phyloP scores from a whole-genome alignment of 2,797 vertebrate genomes.

The Coranthus polyacanthus region DNA sequence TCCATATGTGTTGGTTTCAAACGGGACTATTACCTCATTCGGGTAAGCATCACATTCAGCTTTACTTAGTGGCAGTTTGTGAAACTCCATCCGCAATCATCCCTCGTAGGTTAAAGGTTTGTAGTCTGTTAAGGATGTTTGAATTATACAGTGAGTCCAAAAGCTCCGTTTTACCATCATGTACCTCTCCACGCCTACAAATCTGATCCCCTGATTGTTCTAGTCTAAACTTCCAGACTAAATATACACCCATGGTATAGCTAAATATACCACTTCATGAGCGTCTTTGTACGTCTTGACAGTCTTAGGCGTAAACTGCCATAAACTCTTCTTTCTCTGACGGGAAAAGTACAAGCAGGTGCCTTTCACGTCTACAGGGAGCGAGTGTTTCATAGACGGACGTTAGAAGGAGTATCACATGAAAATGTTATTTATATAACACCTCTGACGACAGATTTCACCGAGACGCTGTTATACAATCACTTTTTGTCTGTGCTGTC shows the following conservation, averaged over 20 bases:
- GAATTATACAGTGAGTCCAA: too few relatives aligned
- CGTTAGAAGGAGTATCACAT: constrained; percentile 4
- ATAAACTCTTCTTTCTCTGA: not conserved
- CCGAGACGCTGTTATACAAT: constrained; percentile 8
- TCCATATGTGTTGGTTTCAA: constrained; percentile 99
- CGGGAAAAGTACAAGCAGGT: not conserved
- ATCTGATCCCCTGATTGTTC: not conserved
- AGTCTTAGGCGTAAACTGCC: not conserved
- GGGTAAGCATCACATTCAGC: constrained; percentile 79
- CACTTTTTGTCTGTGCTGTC: not conserved
- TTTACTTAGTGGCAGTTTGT: constrained; percentile 1
- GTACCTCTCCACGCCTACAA: not conserved
- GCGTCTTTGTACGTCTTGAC: not conserved
- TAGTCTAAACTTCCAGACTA: not conserved
- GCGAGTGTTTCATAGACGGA: not conserved
- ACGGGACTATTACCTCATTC: constrained; percentile 97
- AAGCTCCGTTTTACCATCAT: not conserved
- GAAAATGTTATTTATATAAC: constrained; percentile 1
- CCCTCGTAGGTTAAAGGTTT: not conserved
- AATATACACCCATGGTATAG: not conserved
- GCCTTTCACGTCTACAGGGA: not conserved
- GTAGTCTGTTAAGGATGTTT: too few relatives aligned
- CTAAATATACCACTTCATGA: not conserved
- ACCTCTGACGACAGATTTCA: not conserved
- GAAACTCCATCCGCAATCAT: not conserved